A percentile compares a stretch with the other conserved stretches of the same genome.
Evolutionary conservation across 2,888 invertebrate genomes (phyloP).

Genomic region (Malthinus seriepunctatus): DNA sequence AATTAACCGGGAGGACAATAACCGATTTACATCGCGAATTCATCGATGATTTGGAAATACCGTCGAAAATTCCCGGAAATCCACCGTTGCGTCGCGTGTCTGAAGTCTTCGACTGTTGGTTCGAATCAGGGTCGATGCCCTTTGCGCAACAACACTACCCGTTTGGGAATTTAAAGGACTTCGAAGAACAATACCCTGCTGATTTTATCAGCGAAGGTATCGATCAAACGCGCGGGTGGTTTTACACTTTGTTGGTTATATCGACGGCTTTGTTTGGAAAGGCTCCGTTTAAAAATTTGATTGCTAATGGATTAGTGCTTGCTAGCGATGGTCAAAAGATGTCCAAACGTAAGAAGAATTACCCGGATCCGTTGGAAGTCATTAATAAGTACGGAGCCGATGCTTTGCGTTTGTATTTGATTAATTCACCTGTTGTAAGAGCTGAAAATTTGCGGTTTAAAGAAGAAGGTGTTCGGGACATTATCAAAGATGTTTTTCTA

Average conservation of each 20-base stretch:
- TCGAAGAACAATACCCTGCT: conserved; percentile 92
- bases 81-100: conserved; percentile 83
- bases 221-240: conserved; percentile 98
- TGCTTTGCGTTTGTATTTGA: conserved; percentile 91
- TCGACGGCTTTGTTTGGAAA: conserved; percentile 95
- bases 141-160: conserved; percentile 97
- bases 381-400: conserved; percentile 95
- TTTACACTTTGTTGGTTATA: conserved; percentile 96
- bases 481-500: conserved; percentile 95
- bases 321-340: conserved; percentile 99
- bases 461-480: conserved; percentile 95
- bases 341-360: conserved; percentile 99
- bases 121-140: conserved; percentile 99
- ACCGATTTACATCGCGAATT: conserved; percentile 94
- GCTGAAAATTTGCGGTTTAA: conserved; percentile 96
- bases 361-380: conserved; percentile 93
- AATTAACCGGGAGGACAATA: conserved; percentile 79
- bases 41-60: conserved; percentile 91
- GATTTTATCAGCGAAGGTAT: conserved; percentile 99
- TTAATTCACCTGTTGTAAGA: conserved; percentile 97
- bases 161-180: conserved; percentile 87
- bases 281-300: conserved; percentile 96
- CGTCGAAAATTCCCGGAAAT: conserved; percentile 80
- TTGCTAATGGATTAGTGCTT: conserved; percentile 93
- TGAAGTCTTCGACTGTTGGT: conserved; percentile 99